Evolutionary conservation across 1,140 invertebrate genomes (phyloP), one percentile per base, ranked within the genome.

Genomic region (Drosophila malerkotliana): DNA sequence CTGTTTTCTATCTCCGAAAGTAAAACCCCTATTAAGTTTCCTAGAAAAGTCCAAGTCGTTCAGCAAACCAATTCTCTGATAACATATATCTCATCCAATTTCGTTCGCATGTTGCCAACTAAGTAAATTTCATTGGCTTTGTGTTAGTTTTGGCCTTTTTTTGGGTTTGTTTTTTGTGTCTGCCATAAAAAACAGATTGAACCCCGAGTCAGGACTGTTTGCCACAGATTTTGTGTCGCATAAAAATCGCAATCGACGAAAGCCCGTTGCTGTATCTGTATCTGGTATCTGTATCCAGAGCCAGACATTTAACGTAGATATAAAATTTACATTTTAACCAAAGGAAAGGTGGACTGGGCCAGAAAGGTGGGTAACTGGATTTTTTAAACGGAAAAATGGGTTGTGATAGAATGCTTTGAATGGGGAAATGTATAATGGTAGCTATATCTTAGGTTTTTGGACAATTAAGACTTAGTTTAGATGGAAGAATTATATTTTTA

Each of bases 251-350:
- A 78, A 58, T 69, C 56, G 47, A 69, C 54, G 30, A 68, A 69
- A 75, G 52, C 28, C 61, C 37, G 26, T 61, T 49, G 45, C 48
- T 61, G 44, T 59, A 72, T 15, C 51, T 55, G 39, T 45, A 4
- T 47, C 15, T n/a, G 41, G 41, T 44, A 15, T 44, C 14, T 15
- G 62, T 77, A 62, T 77, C 74, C 52, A 52, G 51, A 48, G 64
- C 53, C 69, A 74, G 69, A 73, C 77, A 74, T 75, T 79, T 79
- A 79, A 79, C 77, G 77, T 79, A 39, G 30, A 60, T 61, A 81
- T 73, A 81, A 72, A 81, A 81, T 81, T 81, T 67, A 81, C 73
- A 81, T 79, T 79, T 79, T 79, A 79, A 71, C 62, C 73, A 39
- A 77, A 39, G 71, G 53, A 60, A 58, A 74, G 72, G 72, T 74